These are phyloP conservation scores for Yponomeuta malinellus DNA, from an alignment of 2,888 invertebrate species.

Conservation along the genomic window DNA sequence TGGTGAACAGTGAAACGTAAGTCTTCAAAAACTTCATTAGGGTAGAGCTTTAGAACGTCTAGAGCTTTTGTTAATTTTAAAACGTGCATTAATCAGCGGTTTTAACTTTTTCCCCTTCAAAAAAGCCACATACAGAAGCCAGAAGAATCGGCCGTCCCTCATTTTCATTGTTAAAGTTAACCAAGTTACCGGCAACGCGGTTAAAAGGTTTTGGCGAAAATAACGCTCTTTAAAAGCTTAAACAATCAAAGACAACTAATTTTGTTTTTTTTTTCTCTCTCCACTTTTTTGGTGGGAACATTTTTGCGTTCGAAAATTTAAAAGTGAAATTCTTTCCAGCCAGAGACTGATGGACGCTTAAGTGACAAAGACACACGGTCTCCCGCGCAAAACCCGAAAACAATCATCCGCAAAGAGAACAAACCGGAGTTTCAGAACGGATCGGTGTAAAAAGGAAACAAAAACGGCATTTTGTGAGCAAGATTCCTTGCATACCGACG, in stretches of 20 bases:
- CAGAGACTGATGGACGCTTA: conserved; percentile 35
- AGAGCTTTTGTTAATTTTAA: not conserved
- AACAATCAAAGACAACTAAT: conserved; percentile 11
- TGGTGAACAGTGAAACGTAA: not conserved
- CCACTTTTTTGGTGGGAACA: not conserved
- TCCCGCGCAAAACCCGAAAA: conserved; percentile 26
- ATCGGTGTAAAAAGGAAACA: not conserved
- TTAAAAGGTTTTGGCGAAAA: not conserved
- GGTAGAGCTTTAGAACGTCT: not conserved
- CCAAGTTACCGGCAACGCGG: not conserved
- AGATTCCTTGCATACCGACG: conserved; percentile 51
- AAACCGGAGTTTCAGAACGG: conserved; percentile 27
- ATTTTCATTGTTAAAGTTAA: conserved; percentile 7
- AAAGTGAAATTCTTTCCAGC: conserved; percentile 33
- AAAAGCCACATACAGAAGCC: conserved; percentile 4
- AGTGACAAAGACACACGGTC: conserved; percentile 38
- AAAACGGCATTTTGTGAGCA: conserved; percentile 21
- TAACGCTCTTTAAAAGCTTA: not conserved
- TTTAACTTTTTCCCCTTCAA: not conserved
- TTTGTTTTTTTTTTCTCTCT: conserved; percentile 15
- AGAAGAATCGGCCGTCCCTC: conserved; percentile 11
- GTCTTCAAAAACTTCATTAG: not conserved
- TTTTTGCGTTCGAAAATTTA: conserved; percentile 40
- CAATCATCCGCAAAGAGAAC: conserved; percentile 35
- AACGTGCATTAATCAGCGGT: conserved; percentile 10